These are phyloP conservation scores for Mongoloraphidia duomilia DNA, from an alignment of 2,888 invertebrate species.

Conservation along the genomic window DNA sequence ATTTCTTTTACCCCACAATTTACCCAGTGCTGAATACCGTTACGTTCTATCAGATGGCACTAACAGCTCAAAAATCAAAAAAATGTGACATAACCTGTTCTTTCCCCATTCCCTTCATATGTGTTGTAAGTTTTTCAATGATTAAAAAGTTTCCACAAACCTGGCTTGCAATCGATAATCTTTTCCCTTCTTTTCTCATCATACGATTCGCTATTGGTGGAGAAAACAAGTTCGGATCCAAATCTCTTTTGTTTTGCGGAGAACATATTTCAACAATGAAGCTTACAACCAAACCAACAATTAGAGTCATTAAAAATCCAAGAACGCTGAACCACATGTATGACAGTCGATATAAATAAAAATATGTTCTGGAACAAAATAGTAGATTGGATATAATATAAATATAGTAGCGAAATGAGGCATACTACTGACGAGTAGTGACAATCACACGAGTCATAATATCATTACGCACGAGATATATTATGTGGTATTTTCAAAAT, in stretches of 20 bases:
- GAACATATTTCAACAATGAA: conserved; percentile 24
- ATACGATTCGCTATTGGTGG: conserved; percentile 36
- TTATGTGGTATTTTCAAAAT: too few relatives aligned
- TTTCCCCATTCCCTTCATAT: too few relatives aligned
- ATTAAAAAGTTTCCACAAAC: neutral
- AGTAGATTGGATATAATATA: too few relatives aligned
- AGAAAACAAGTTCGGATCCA: conserved; percentile 43
- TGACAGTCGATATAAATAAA: conserved; percentile 55
- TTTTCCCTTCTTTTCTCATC: conserved; percentile 18
- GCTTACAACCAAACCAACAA: conserved; percentile 38
- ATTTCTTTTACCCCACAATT: too few relatives aligned
- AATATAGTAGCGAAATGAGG: neutral
- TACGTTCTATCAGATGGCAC: too few relatives aligned
- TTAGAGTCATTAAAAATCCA: conserved; percentile 34
- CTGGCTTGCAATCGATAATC: conserved; percentile 1
- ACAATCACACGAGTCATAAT: too few relatives aligned
- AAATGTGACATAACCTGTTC: too few relatives aligned
- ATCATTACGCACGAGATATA: too few relatives aligned
- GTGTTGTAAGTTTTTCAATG: too few relatives aligned
- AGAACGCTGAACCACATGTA: conserved; percentile 56
- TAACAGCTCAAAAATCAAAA: too few relatives aligned
- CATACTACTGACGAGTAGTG: neutral
- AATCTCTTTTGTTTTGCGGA: conserved; percentile 23
- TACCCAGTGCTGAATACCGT: too few relatives aligned
- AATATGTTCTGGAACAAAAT: conserved; percentile 28